Evolutionary conservation across 2,797 vertebrate species (phyloP), one percentile per base, ranked within the genome.

Genomic region (Toxotes lorentzi): DNA sequence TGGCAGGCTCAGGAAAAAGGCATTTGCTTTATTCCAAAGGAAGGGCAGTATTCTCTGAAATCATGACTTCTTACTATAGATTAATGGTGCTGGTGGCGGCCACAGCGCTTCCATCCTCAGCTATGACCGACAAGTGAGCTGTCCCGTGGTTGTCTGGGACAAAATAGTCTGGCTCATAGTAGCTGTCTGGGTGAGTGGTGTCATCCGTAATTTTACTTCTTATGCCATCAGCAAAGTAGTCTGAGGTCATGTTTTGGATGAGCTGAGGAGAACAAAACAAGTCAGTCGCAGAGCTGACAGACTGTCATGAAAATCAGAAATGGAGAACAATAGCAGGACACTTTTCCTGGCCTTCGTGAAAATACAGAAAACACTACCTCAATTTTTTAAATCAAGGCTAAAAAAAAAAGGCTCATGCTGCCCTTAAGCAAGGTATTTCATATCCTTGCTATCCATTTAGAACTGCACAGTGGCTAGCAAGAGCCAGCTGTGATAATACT

Each of bases 81-180:
- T 99, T 99, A 89, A 99, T 98, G 92, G 97, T 98, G 94, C 98
- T 99, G 90, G 98, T 99, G 76, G 96, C 98, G 0, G 98, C 96
- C 87, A 99, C 98, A 0, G 98, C 98, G 2, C 97, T 99, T 73
- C 98, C 98, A 2, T 99, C 98, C 51, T 98, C 97, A 0, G 97
- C 96, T 38, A 99, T 96, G 76, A 99, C 70, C 0, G 98, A 99
- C 86, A 99, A 87, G 91, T 99, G 97, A 75, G 97, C 94, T 0
- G 98, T 99, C 70, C 98, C 98, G 0, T 96, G 96, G 53, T 94
- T 91, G 7, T 97, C 95, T 0, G 95, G 95, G 5, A 86, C 89
- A 90, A 96, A 97, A 89, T 96, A 99, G 19, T 96, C 94, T 0
- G 98, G 97, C 76, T 97, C 97, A 0, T 99, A 99, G 94, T 98